Percentiles rank a stretch among this genome's conserved stretches.
Evolutionary conservation across 2,113 vertebrate species (phyloP).

Genomic region (Climacteris rufus): DNA sequence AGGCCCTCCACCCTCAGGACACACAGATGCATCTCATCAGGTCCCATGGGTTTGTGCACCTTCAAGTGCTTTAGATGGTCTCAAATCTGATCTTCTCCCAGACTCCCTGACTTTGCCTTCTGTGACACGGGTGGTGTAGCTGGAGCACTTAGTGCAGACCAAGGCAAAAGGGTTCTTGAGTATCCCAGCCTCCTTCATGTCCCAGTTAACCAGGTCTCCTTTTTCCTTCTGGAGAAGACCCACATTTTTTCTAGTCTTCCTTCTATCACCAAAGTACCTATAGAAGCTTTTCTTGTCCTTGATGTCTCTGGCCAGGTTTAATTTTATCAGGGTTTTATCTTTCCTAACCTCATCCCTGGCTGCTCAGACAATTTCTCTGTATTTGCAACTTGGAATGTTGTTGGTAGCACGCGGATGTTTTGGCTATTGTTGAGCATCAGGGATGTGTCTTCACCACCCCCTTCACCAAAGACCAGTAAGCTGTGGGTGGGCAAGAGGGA

Average conservation of each 20-base stretch:
- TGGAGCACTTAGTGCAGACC: background rate
- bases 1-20: background rate
- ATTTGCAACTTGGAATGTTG: background rate
- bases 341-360: background rate
- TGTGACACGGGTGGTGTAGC: too few species aligned
- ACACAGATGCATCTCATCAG: background rate
- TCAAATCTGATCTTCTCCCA: background rate
- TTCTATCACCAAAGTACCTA: background rate
- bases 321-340: background rate
- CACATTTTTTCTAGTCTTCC: background rate
- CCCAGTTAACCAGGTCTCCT: background rate
- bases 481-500: background rate
- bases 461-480: background rate
- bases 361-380: background rate
- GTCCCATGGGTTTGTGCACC: background rate
- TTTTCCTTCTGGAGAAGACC: background rate
- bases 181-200: background rate
- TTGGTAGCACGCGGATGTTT: background rate
- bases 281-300: background rate
- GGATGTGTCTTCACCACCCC: background rate
- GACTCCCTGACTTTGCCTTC: background rate
- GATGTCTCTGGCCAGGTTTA: background rate
- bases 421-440: background rate
- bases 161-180: background rate
- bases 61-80: background rate